Percentiles rank a stretch among this genome's conserved stretches.
These are phyloP conservation scores for Drosophila subsilvestris DNA, from an alignment of 2,888 invertebrate species.

Conservation along the genomic window DNA sequence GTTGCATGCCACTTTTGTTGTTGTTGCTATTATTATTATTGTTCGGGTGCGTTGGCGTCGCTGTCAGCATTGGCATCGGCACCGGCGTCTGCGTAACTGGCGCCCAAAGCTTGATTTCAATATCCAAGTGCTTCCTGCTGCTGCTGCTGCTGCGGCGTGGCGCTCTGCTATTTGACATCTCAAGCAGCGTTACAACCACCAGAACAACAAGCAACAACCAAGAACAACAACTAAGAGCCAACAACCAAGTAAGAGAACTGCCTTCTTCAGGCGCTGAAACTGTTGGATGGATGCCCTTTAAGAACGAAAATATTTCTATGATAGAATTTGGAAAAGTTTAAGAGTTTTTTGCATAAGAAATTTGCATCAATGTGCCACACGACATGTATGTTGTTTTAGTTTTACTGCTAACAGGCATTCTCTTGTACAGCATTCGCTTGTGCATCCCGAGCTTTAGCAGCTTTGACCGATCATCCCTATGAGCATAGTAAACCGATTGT, in stretches of 20 bases:
- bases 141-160: constrained; percentile 29
- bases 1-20: constrained; percentile 39
- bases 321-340: neutral
- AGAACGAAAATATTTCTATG: neutral
- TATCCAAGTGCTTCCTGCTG: constrained; percentile 76
- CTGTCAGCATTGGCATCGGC: constrained; percentile 4
- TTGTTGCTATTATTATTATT: constrained; percentile 33
- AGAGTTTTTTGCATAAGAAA: no score
- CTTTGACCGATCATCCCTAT: no score
- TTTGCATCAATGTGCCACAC: no score
- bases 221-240: constrained; percentile 29
- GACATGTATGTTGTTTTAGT: neutral
- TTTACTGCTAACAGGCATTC: neutral
- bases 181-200: constrained; percentile 68
- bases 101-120: constrained; percentile 73
- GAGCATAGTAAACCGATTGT: no score
- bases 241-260: neutral
- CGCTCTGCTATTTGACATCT: constrained; percentile 72
- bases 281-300: neutral
- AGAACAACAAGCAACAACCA: constrained; percentile 27
- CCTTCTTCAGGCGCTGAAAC: neutral
- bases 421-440: neutral
- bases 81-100: constrained; percentile 42
- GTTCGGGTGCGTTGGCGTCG: constrained; percentile 46
- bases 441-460: no score